Base-by-base conservation (phyloP, 2,888 invertebrate species). In the Folsomia candida region DNA sequence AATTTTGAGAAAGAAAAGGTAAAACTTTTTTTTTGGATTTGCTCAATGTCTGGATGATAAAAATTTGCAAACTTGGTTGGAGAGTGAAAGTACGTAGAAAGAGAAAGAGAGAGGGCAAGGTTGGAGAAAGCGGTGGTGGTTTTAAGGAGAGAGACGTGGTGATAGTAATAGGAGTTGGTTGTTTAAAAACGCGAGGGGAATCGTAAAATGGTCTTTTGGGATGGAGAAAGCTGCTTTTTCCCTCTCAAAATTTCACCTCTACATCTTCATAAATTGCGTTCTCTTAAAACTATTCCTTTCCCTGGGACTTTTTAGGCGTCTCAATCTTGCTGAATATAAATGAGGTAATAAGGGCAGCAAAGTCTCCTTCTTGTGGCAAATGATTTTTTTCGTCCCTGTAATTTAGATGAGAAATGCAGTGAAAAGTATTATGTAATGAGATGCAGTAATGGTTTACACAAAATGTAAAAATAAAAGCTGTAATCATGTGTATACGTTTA, bases 201-300 rank as follows among this genome's bases (percentile, higher is more conserved):
- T 64, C 63, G 37, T 64, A 64, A 64, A 64, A 37, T 64, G 51
- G n/a, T 64, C 63, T 64, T 64, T 47, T 18, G 63, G 63, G 63
- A 64, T 2, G 9, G 20, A 4, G 27, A 28, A 61, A 64, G 22
- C 51, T n/a, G 63, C 51, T 47, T 64, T 64, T 24, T 26, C 27
- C 24, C 20, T n/a, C n/a, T 47, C 9, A 47, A 47, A 37, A 64
- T 64, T 64, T 64, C 37, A 22, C 51, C 63, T 64, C 25, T 64
- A 24, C 24, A 37, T 64, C 51, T 64, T 47, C 63, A 22, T 62
- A n/a, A 62, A 62, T 28, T 11, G n/a, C n/a, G 9, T 62, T 28
- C 24, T 60, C 25, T 4, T 37, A 37, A 37, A 37, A 37, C 37
- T 37, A 37, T 37, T 37, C 37, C 14, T 37, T 37, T 14, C 37